Evolutionary conservation across 2,888 invertebrate genomes (phyloP).

Genomic region (Hirtodrosophila trivittata): DNA sequence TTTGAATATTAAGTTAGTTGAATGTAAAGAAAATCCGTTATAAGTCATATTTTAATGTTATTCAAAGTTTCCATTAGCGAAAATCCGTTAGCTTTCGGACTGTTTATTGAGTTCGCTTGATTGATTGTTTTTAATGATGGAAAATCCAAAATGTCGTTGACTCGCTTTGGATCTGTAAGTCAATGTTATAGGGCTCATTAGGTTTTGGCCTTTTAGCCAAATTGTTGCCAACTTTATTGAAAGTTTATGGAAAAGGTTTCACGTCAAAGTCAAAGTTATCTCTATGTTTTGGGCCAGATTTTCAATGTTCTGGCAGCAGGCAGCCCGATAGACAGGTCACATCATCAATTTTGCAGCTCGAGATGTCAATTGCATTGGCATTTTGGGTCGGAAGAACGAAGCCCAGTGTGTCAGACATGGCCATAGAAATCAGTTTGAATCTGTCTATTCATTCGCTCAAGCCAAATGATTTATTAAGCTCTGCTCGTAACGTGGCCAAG

Average conservation of each 20-base stretch:
- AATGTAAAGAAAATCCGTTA: not conserved
- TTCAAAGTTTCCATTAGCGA: not conserved
- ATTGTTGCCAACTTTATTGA: not conserved
- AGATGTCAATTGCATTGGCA: conserved; percentile 71
- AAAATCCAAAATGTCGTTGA: conserved; percentile 9
- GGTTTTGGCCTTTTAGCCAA: conserved; percentile 8
- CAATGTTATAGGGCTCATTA: conserved; percentile 25
- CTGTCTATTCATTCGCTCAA: conserved; percentile 46
- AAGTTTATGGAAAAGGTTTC: conserved; percentile 21
- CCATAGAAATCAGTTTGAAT: conserved; percentile 48
- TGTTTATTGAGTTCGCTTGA: conserved; percentile 12
- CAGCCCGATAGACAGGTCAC: conserved; percentile 11
- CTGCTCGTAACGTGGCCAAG: conserved; percentile 10
- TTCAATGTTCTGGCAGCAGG: conserved; percentile 22
- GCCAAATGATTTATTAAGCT: conserved; percentile 65
- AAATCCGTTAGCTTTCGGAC: not conserved
- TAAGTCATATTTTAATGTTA: not conserved
- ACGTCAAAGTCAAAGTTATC: not conserved
- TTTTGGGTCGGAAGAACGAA: conserved; percentile 52
- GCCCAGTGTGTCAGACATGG: conserved; percentile 41
- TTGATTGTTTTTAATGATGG: conserved; percentile 22
- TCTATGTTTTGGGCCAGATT: conserved; percentile 18
- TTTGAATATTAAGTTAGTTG: too few relatives aligned
- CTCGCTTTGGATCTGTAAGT: conserved; percentile 19
- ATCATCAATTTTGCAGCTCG: conserved; percentile 62